Base-by-base conservation (phyloP, 2,113 vertebrate species). In the Corythoichthys intestinalis region DNA sequence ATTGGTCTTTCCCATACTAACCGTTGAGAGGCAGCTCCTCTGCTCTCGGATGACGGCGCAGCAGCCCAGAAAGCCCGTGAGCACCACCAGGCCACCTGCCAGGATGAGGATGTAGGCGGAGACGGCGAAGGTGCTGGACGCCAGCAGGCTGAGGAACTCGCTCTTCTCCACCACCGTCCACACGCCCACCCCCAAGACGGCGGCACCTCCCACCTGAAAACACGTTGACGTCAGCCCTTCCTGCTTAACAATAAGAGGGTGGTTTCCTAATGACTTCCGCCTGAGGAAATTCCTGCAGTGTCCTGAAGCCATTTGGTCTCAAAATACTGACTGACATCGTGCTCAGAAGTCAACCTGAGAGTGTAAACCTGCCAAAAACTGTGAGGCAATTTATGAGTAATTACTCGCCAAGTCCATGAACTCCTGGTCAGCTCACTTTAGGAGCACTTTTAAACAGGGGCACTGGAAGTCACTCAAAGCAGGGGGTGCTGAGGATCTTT, bases 131-230 rank as follows among this genome's bases (percentile, higher is more conserved):
- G 94, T 94, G 79, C 94, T 94, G 73, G 93, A 94, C 1, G 93
- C 93, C 87, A 95, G 79, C 66, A 94, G 76, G 59, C 92, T 88
- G 67, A 95, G 88, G 85, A 94, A 94, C 83, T 93, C 87, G 0
- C 93, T 94, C 83, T 95, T 95, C 76, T 95, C 93, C 67, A 90
- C 77, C 76, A 95, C 86, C 0, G 93, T 94, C 95, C 95, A 95
- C 49, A 93, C 52, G 35, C 95, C 95, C 52, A 95, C 92, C 0
- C 91, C 93, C 84, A 93, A 78, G 58, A 94, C 93, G 0, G 91
- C 91, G 0, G 83, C 92, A 10, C 94, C 95, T 0, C 92, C 93
- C 34, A 93, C 86, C 94, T 95, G 68, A 67, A 47, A 46, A n/a
- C 12, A 7, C 11, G 46, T 6, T 44, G 6, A 44, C 41, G 41